Evolutionary conservation across 2,797 vertebrate species (phyloP).

Genomic region (Threskiornis aethiopicus): DNA sequence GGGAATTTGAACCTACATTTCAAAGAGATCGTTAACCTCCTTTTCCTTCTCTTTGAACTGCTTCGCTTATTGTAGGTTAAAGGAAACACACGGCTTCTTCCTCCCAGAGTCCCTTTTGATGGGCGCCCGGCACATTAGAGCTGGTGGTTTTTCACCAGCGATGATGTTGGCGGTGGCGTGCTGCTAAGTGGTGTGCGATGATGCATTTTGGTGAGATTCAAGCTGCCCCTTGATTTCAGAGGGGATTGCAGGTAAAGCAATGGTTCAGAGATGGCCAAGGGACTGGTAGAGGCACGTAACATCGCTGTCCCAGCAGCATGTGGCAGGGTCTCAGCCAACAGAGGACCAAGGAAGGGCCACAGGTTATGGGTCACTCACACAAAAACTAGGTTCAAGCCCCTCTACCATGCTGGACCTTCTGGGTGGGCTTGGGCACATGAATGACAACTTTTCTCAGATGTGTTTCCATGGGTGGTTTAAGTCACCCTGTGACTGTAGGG

Average conservation of each 20-base stretch:
- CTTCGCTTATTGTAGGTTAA: neutral
- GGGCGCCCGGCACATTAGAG: neutral
- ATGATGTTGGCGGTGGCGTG: neutral
- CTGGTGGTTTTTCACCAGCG: neutral
- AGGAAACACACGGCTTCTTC: neutral
- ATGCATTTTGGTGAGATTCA: neutral
- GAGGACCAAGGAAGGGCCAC: neutral
- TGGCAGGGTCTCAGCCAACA: rapidly evolving
- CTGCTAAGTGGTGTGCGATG: neutral
- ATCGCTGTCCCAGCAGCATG: rapidly evolving
- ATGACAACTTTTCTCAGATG: neutral
- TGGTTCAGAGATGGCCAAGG: neutral
- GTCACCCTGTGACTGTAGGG: neutral
- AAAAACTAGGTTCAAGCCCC: neutral
- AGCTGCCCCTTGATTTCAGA: neutral
- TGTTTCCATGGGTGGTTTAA: neutral
- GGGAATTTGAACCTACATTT: slow-evolving; percentile 44
- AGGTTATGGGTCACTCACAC: neutral
- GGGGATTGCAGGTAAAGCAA: neutral
- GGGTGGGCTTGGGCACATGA: neutral
- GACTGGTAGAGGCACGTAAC: neutral
- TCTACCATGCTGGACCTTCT: neutral
- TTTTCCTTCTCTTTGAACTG: slow-evolving; percentile 40
- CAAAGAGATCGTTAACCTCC: slow-evolving; percentile 47
- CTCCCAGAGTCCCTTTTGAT: neutral